Base-by-base conservation (phyloP, 92 coral and sea anemone species). In the Diadumene lineata region DNA sequence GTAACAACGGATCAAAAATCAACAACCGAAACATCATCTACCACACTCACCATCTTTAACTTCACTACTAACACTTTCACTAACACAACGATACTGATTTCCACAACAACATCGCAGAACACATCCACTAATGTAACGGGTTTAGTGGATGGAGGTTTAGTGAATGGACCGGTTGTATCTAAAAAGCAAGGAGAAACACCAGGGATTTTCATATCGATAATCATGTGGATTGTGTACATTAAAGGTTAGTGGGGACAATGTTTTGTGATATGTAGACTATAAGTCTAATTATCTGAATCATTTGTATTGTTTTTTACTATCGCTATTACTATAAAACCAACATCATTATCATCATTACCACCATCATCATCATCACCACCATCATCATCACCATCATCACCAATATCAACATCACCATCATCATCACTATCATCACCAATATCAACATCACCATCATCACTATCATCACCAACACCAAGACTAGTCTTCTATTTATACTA, bases 161-260 rank as follows among this genome's bases (percentile, higher is more conserved):
- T 6, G 7, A 53, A 50, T 3, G 22, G 17, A 17, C 65, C 58
- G 2, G 65, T 63, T 23, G 7, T 66, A 18, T 38, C 26, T 30
- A 26, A 50, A n/a, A 56, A 50, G 38, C 33, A 23, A 0, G 17
- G 26, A 0, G 56, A 65, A 17, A 44, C 24, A 1, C 62, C 60
- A 21, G 82, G 75, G 17, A 34, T 78, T 8, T 26, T 78, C 1
- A 56, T 78, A 11, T 78, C 82, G 21, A 55, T 78, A 11, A 68
- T 78, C 22, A 25, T 78, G 23, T 68, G 82, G 76, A 31, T 78
- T 60, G 32, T 78, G 27, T 68, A 18, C 27, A 50, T 78, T 0
- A 68, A 69, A 68, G 74, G 82, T 78, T n/a, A 76, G 81, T 18
- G n/a, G n/a, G n/a, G n/a, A n/a, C n/a, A n/a, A n/a, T n/a, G n/a